Evolutionary conservation across 2,797 vertebrate species (phyloP), one percentile per base, ranked within the genome.

Genomic region (Thamnophis elegans): DNA sequence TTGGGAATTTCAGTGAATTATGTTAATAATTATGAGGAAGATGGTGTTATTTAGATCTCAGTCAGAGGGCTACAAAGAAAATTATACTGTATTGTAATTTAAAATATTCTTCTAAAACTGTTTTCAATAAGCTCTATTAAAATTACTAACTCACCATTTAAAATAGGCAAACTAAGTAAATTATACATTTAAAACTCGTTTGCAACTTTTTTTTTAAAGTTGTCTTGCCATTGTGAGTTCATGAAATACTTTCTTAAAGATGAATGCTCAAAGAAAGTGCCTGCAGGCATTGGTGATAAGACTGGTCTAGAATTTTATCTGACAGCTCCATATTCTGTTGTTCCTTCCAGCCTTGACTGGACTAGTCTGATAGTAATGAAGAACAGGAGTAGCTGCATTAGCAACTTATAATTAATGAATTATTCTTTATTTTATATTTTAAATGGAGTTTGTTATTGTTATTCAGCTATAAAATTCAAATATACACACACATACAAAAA

Each of bases 251-350:
- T 88, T 86, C 12, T 85, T 51, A 54, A 68, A 92, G 91, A 12
- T 12, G 14, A 28, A 18, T 12, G 16, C 62, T 78, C 88, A 89
- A 93, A 89, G 90, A 53, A 94, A 94, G 94, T 60, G 36, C 87
- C 88, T 68, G 11, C 92, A 28, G 0, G 0, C 90, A 90, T 89
- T 89, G 1, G 54, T 88, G 95, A 96, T 96, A 95, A 96, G 94
- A 90, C 59, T 25, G 90, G 60, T 4, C 85, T 88, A 54, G 82
- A 5, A 0, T 59, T 90, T 97, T 96, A 97, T 97, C 97, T 95
- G 60, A 62, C 56, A 93, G 92, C 82, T 90, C 87, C 95, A 95
- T 86, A 87, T 93, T 95, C 89, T 10, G 28, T 32, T 16, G 87
- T 92, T 87, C 93, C 85, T 92, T 93, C 90, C 78, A 36, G 87